Percentiles rank a stretch among this genome's conserved stretches.
Evolutionary conservation across 2,888 invertebrate species (phyloP).

Genomic region (Erpobdella octoculata): DNA sequence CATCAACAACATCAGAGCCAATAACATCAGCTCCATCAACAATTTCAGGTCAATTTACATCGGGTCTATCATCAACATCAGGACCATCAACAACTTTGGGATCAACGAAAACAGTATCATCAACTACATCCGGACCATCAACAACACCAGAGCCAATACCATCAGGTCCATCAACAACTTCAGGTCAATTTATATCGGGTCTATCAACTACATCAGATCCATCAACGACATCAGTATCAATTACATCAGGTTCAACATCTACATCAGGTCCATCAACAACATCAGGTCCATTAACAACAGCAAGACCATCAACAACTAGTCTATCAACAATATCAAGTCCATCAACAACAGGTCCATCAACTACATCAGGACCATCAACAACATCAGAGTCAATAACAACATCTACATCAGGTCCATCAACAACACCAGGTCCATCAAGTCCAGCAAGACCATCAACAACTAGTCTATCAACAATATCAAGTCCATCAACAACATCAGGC

Average conservation of each 20-base stretch:
- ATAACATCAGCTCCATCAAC: no score
- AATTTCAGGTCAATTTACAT: no score
- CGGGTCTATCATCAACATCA: no score
- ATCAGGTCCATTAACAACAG: not conserved
- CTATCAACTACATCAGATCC: not conserved
- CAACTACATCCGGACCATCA: not conserved
- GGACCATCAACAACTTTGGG: not conserved
- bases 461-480: not conserved
- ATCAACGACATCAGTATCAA: not conserved
- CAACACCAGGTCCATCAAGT: not conserved
- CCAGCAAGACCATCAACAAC: not conserved
- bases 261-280: not conserved
- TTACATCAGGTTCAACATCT: not conserved
- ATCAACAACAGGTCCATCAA: not conserved
- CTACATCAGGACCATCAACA: not conserved
- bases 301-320: not conserved
- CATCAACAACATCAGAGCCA: not conserved
- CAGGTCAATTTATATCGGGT: not conserved
- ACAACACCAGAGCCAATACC: no score
- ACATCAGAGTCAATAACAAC: not conserved
- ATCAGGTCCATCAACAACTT: not conserved
- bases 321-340: not conserved
- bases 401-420: not conserved
- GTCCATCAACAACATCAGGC: not conserved
- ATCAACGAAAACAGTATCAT: not conserved